Conservation (phyloP, 1,140 invertebrate genomes). For the Drosophila neocordata region DNA sequence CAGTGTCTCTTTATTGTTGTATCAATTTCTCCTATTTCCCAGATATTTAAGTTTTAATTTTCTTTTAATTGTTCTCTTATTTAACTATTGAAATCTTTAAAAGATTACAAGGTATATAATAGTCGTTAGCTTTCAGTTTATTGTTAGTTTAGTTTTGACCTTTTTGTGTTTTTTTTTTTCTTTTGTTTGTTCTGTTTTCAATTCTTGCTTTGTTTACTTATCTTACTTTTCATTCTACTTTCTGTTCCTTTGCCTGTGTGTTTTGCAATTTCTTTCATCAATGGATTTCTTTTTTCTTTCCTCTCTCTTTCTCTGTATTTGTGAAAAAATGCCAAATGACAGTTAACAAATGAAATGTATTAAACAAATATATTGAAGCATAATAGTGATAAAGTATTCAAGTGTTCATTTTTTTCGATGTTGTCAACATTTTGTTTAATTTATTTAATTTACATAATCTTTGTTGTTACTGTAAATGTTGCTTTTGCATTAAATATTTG, state of each 20-base stretch:
- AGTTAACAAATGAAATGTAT: neutral
- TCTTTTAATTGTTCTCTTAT: too few species aligned
- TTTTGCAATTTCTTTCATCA: neutral
- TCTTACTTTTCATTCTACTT: neutral
- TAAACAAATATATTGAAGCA: neutral
- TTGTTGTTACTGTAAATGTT: neutral
- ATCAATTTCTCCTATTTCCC: too few species aligned
- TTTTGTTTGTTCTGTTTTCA: neutral
- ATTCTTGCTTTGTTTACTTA: neutral
- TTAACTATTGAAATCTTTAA: too few species aligned
- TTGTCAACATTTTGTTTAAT: constrained; percentile 5
- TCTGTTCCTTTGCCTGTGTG: neutral
- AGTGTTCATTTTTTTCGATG: neutral
- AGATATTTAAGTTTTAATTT: too few species aligned
- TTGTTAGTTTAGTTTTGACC: neutral
- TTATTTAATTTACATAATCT: constrained; percentile 10
- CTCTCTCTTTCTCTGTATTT: neutral
- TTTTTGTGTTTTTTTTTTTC: neutral
- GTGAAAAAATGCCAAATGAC: neutral
- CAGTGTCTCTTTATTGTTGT: too few species aligned
- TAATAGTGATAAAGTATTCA: neutral
- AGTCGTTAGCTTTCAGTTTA: neutral
- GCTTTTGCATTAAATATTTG: constrained; percentile 3
- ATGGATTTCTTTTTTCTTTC: neutral
- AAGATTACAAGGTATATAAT: neutral